A percentile compares a stretch with the other conserved stretches of the same genome.
phyloP scores from a whole-genome alignment of 2,888 invertebrate species.

The Anagyrus pseudococci region DNA sequence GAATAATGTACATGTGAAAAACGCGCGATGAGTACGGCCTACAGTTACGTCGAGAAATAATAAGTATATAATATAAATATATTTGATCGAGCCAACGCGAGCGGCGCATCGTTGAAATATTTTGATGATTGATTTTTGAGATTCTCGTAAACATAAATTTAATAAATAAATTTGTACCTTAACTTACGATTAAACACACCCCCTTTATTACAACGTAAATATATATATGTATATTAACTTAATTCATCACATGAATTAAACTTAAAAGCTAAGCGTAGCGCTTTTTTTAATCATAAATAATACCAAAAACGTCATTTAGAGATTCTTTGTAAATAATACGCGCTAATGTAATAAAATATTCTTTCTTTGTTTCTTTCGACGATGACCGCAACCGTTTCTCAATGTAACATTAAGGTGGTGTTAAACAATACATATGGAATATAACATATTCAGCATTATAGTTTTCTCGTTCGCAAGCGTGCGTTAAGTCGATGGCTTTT shows the following conservation, averaged over 20 bases:
- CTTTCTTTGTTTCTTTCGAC: constrained; percentile 21
- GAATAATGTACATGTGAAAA: constrained; percentile 48
- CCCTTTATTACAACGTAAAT: constrained; percentile 13
- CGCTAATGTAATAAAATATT: constrained; percentile 15
- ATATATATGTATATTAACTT: too few species aligned
- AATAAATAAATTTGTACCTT: constrained; percentile 17
- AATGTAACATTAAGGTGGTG: constrained; percentile 30
- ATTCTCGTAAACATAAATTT: too few species aligned
- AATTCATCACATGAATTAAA: constrained; percentile 20
- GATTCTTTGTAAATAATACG: constrained; percentile 14
- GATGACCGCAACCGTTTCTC: constrained; percentile 19
- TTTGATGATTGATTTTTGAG: constrained; percentile 18
- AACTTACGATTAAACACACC: not conserved
- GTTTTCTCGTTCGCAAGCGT: constrained; percentile 35
- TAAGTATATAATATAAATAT: constrained; percentile 26
- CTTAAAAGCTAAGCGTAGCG: constrained; percentile 25
- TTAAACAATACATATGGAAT: constrained; percentile 26
- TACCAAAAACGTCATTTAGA: constrained; percentile 23
- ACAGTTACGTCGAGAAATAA: constrained; percentile 34
- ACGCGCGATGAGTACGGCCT: constrained; percentile 43
- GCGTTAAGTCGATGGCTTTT: constrained; percentile 32
- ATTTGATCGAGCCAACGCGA: constrained; percentile 12
- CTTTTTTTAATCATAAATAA: constrained; percentile 24
- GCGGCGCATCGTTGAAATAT: constrained; percentile 24
- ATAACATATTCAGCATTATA: constrained; percentile 23